Evolutionary conservation across 1,140 invertebrate genomes (phyloP).

Genomic region (Aphelenchoides avenae): DNA sequence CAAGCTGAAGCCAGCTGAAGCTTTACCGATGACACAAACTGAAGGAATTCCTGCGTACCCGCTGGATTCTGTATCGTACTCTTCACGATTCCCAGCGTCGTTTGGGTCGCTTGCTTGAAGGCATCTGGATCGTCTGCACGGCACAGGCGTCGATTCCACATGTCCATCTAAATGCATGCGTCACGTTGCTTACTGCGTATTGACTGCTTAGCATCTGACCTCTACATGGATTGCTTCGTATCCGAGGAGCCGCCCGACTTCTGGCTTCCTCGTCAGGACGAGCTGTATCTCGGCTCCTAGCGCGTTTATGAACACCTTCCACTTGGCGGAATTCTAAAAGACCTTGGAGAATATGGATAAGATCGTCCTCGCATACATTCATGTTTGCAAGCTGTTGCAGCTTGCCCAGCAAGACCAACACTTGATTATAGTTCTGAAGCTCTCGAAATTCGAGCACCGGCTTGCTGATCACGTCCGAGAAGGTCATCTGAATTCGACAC

Average conservation of each 20-base stretch:
- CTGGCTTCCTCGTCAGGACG: slow-evolving; percentile 14
- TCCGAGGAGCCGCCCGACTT: slow-evolving; percentile 14
- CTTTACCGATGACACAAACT: neutral
- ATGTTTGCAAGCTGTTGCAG: slow-evolving; percentile 28
- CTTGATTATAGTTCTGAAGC: slow-evolving; percentile 8
- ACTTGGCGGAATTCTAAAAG: slow-evolving; percentile 18
- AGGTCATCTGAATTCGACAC: slow-evolving; percentile 21
- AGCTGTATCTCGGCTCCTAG: slow-evolving; percentile 11
- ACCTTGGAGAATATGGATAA: neutral
- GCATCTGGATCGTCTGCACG: neutral
- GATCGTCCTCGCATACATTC: slow-evolving; percentile 10
- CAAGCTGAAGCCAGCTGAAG: neutral
- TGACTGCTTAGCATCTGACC: slow-evolving; percentile 11
- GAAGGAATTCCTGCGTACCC: slow-evolving; percentile 7
- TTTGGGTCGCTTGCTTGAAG: slow-evolving; percentile 1
- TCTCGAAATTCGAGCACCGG: slow-evolving; percentile 28
- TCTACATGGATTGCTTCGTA: slow-evolving; percentile 25
- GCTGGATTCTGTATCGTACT: slow-evolving; percentile 14
- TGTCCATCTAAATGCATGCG: slow-evolving; percentile 12
- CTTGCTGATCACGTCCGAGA: slow-evolving; percentile 18
- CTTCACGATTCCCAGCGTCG: slow-evolving; percentile 8
- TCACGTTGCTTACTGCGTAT: too few species aligned
- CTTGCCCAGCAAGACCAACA: slow-evolving; percentile 22
- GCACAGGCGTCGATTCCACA: slow-evolving; percentile 18
- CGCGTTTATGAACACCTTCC: slow-evolving; percentile 24